Evolutionary conservation across 1,140 invertebrate genomes (phyloP).

Genomic region (Lepidostoma basale): DNA sequence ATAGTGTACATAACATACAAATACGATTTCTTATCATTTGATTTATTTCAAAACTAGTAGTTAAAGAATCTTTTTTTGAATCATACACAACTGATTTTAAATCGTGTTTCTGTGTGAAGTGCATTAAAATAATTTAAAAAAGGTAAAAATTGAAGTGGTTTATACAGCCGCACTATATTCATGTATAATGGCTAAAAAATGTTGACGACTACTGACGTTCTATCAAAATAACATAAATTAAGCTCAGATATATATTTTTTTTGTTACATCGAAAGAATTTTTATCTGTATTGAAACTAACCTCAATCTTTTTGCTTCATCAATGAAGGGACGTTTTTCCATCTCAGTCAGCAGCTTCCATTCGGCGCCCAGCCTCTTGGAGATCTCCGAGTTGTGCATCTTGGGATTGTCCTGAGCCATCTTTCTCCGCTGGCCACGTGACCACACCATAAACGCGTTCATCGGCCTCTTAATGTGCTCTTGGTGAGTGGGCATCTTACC

Average conservation of each 20-base stretch:
- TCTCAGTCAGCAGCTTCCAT: constrained; percentile 89
- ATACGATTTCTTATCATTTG: no score
- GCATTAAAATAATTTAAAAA: no score
- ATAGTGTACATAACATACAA: no score
- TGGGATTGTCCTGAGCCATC: constrained; percentile 98
- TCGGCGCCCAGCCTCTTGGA: constrained; percentile 87
- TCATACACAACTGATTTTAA: no score
- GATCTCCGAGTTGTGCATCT: constrained; percentile 97
- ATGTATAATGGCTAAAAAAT: no score
- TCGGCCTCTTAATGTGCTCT: constrained; percentile 87
- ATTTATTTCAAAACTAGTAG: no score
- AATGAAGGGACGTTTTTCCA: constrained; percentile 93
- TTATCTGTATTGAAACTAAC: constrained; percentile 69
- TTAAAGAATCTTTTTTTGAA: no score
- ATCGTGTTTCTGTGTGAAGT: no score
- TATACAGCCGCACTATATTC: no score
- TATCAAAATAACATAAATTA: not conserved
- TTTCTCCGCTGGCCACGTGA: constrained; percentile 86
- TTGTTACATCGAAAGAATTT: not conserved
- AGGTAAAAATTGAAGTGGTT: no score
- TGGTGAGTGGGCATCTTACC: constrained; percentile 52
- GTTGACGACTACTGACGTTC: no score
- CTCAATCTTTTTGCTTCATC: constrained; percentile 94
- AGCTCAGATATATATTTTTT: not conserved
- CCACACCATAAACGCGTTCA: constrained; percentile 96